Evolutionary conservation across 2,113 vertebrate species (phyloP), one percentile per base, ranked within the genome.

Genomic region (Genyomyrus donnyi): DNA sequence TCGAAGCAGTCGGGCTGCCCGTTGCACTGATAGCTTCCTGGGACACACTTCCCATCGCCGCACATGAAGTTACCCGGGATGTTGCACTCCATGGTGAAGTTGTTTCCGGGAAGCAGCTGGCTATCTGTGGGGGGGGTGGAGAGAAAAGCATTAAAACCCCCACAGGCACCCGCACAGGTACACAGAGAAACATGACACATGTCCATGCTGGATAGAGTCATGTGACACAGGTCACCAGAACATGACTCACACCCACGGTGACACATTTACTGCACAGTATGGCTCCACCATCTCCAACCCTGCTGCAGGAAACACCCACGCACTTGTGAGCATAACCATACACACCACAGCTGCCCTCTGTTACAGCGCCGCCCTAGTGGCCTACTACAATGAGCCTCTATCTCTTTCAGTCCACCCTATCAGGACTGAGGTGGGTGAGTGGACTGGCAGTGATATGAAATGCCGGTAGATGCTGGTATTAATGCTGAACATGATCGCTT

Each of bases 61-160:
- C 98, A 99, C 97, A 98, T 98, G 95, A 99, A 99, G 94, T 96
- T 98, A 91, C 98, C 98, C 1, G 98, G 98, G 93, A 98, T 98
- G 96, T 99, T 99, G 93, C 98, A 99, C 93, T 99, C 97, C 0
- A 97, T 98, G 92, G 98, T 99, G 94, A 97, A 97, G 95, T 99
- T 99, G 93, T 98, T 99, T 92, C 97, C 97, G 10, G 97, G 97
- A 91, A 99, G 95, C 93, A 99, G 96, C 90, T 99, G 98, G 95
- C 97, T 96, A 93, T 99, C 98, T 99, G 95, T 0, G 49, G n/a
- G 19, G 24, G 15, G 27, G 31, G 17, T 17, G 35, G 27, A 9
- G 74, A 88, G 50, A 21, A 46, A 27, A 48, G 62, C 13, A 42
- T 80, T 80, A 88, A 7, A 58, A 89, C 56, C 3, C 15, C 11